Conservation (phyloP, 2,888 invertebrate genomes). For the Oligia latruncula region DNA sequence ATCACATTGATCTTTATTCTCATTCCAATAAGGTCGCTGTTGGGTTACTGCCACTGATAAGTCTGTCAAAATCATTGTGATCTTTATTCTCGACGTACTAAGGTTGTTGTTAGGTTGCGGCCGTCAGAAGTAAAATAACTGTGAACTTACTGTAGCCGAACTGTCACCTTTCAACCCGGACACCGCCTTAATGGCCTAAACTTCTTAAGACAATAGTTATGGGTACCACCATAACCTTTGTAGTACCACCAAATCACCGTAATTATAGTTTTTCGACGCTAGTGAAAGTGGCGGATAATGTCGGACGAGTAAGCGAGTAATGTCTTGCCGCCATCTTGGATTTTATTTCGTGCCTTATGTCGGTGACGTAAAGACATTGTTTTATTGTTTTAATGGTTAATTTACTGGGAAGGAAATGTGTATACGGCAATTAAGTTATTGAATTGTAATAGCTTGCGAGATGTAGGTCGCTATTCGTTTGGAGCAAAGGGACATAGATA, state of each 20-base stretch:
- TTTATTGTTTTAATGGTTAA: conserved; percentile 34
- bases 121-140: background rate
- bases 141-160: conserved; percentile 3
- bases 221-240: conserved; percentile 38
- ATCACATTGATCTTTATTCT: background rate
- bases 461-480: background rate
- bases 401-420: conserved; percentile 22
- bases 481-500: background rate
- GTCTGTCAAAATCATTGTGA: background rate
- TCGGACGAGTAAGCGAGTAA: conserved; percentile 25
- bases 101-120: background rate
- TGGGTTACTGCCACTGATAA: background rate
- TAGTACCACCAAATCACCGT: conserved; percentile 58
- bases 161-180: conserved; percentile 67
- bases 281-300: conserved; percentile 75
- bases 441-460: background rate
- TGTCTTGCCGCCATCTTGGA: conserved; percentile 40
- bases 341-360: conserved; percentile 42
- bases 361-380: conserved; percentile 43
- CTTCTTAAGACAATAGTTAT: conserved; percentile 52
- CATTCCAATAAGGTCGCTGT: background rate
- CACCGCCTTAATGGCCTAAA: conserved; percentile 33
- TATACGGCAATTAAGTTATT: conserved; percentile 13
- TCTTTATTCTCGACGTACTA: background rate
- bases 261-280: conserved; percentile 77